A percentile compares a stretch with the other conserved stretches of the same genome.
Conservation (phyloP, 2,113 vertebrate genomes). For the Eublepharis macularius region DNA sequence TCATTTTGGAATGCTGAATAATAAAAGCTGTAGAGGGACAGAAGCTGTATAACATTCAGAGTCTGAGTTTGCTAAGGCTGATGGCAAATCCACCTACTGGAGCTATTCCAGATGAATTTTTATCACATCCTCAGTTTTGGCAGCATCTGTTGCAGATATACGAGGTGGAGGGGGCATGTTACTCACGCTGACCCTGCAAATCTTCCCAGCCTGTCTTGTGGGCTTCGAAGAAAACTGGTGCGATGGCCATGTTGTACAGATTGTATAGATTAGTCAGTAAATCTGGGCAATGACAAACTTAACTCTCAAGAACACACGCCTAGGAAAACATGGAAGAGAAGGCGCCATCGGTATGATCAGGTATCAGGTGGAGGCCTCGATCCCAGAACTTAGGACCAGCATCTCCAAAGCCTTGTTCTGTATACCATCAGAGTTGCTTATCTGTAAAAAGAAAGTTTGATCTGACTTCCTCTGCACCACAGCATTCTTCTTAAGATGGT, state of each 20-base stretch:
- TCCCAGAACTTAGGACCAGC: no score
- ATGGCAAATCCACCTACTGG: neutral
- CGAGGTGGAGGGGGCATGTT: no score
- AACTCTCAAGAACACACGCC: neutral
- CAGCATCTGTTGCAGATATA: no score
- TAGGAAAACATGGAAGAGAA: neutral
- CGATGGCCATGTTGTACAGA: neutral
- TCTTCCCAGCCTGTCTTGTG: no score
- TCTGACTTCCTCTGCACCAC: no score
- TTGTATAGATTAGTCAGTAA: neutral
- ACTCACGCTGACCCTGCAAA: no score
- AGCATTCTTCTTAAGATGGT: no score
- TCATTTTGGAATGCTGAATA: conserved; percentile 35
- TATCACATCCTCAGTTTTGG: neutral
- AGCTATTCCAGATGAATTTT: neutral
- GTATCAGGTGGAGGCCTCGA: no score
- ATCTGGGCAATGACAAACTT: neutral
- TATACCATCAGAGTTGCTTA: no score
- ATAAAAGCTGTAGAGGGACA: conserved; percentile 27
- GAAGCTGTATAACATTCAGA: neutral
- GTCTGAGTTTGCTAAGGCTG: neutral
- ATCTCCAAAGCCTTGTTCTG: no score
- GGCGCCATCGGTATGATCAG: no score
- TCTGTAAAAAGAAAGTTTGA: no score
- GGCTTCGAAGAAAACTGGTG: neutral